These are phyloP conservation scores for Pterostichus niger DNA, from an alignment of 2,888 invertebrate genomes.

Conservation along the genomic window DNA sequence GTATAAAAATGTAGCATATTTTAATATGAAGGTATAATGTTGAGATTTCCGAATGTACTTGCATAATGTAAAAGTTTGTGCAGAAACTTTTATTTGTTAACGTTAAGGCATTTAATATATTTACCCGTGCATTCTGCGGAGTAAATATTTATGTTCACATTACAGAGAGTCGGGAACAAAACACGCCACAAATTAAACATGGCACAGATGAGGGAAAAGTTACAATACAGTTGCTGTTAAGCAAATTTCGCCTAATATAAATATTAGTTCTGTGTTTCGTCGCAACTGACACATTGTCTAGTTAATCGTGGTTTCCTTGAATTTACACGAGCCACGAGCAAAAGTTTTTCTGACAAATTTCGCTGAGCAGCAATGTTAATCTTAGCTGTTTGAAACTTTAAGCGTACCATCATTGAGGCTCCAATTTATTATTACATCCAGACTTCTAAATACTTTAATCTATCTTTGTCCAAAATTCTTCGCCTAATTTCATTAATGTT, in stretches of 20 bases:
- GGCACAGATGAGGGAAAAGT: conserved; percentile 48
- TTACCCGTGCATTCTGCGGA: conserved; percentile 38
- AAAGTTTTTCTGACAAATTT: conserved; percentile 37
- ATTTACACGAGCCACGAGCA: conserved; percentile 17
- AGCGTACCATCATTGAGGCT: conserved; percentile 20
- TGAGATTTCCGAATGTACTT: conserved; percentile 18
- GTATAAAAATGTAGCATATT: neutral
- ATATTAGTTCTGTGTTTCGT: conserved; percentile 51
- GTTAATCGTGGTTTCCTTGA: conserved; percentile 40
- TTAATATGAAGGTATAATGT: conserved; percentile 15
- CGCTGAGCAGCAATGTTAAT: conserved; percentile 17
- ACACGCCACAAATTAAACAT: conserved; percentile 42
- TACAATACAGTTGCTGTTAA: conserved; percentile 45
- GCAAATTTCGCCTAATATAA: conserved; percentile 47
- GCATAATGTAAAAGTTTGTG: conserved; percentile 31
- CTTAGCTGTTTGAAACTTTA: conserved; percentile 11
- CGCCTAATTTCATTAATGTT: conserved; percentile 24
- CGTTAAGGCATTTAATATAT: conserved; percentile 42
- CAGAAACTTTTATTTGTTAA: conserved; percentile 35
- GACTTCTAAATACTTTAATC: conserved; percentile 36
- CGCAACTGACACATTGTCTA: conserved; percentile 32
- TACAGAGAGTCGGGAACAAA: conserved; percentile 40
- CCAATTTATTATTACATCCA: conserved; percentile 29
- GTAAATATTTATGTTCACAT: conserved; percentile 48
- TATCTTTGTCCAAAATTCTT: conserved; percentile 25